A percentile compares a stretch with the other conserved stretches of the same genome.
These are phyloP conservation scores for Pagrus major DNA, from an alignment of 2,113 vertebrate species.

Conservation along the genomic window DNA sequence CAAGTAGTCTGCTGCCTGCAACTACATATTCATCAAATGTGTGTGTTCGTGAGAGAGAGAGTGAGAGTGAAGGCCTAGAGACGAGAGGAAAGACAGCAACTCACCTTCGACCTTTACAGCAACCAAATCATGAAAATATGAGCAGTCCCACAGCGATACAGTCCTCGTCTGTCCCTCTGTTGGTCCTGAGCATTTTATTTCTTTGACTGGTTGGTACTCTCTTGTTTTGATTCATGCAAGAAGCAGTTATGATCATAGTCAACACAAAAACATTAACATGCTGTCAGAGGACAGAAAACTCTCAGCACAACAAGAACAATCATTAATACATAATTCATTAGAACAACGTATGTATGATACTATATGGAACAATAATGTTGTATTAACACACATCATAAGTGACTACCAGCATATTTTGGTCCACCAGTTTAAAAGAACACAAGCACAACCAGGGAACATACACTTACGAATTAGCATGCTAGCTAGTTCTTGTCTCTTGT, in stretches of 20 bases:
- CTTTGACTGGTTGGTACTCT: not conserved
- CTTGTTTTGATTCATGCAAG: not conserved
- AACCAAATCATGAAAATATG: not conserved
- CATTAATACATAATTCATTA: no score
- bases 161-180: not conserved
- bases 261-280: not conserved
- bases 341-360: no score
- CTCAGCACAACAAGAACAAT: not conserved
- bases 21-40: no score
- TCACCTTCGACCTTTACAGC: slow-evolving; percentile 38
- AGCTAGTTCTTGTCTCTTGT: no score
- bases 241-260: not conserved
- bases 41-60: not conserved
- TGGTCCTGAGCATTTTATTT: not conserved
- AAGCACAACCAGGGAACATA: no score
- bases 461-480: no score
- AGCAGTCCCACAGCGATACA: not conserved
- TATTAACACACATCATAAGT: no score
- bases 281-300: not conserved
- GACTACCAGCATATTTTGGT: no score
- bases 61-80: not conserved
- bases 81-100: not conserved
- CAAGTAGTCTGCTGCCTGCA: slow-evolving; percentile 15
- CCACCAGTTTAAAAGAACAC: no score
- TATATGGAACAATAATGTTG: no score